Evolutionary conservation across 2,797 vertebrate genomes (phyloP).

Genomic region (Hydrocynus forskahlii): DNA sequence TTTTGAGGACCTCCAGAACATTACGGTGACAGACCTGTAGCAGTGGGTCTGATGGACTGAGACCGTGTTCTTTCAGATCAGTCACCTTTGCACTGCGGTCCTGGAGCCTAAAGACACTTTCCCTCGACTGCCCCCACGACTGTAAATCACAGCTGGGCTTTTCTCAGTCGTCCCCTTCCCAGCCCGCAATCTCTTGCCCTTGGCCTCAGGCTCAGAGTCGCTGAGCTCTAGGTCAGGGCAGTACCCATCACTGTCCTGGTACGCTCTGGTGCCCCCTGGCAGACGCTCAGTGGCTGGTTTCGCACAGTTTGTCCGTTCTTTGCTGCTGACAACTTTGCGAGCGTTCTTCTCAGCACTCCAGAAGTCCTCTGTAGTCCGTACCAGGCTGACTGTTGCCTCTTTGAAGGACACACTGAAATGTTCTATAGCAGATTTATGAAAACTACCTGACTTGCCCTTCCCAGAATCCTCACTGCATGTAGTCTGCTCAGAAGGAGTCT

Average conservation of each 20-base stretch:
- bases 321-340: conserved; percentile 75
- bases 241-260: conserved; percentile 95
- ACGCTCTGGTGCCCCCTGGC: conserved; percentile 72
- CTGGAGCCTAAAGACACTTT: conserved; percentile 85
- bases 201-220: conserved; percentile 94
- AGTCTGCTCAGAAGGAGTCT: conserved; percentile 78
- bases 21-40: conserved; percentile 38
- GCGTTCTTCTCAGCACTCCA: conserved; percentile 84
- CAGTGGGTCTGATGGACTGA: conserved; percentile 29
- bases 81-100: conserved; percentile 92
- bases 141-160: conserved; percentile 76
- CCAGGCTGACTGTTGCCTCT: conserved; percentile 89
- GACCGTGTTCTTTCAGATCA: conserved; percentile 53
- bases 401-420: conserved; percentile 91
- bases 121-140: conserved; percentile 72
- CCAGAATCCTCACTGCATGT: conserved; percentile 74
- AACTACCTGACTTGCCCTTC: conserved; percentile 70
- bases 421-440: conserved; percentile 88
- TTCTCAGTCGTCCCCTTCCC: conserved; percentile 73
- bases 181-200: conserved; percentile 77
- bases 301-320: conserved; percentile 83
- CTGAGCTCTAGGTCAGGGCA: conserved; percentile 96
- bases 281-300: conserved; percentile 80
- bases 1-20: conserved; percentile 53
- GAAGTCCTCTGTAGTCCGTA: conserved; percentile 88